phyloP scores from a whole-genome alignment of 1,140 invertebrate genomes.

The Hesperophylax magnus region DNA sequence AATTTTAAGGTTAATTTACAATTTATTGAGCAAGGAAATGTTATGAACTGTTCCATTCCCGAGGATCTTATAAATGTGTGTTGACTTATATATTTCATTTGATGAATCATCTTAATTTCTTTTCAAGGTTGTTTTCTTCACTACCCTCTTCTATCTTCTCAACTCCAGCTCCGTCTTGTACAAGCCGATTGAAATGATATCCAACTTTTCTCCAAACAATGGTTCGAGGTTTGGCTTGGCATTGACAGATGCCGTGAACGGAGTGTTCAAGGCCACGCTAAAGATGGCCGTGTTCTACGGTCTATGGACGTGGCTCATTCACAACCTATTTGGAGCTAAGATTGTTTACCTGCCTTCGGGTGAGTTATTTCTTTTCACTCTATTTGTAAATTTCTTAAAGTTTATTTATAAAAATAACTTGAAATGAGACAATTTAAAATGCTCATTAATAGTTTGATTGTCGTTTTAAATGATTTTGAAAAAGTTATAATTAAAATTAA shows the following conservation, averaged over 20 bases:
- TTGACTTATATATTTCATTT: too few relatives aligned
- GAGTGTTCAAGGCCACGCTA: conserved; percentile 94
- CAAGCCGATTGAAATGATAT: conserved; percentile 91
- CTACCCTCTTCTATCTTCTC: conserved; percentile 95
- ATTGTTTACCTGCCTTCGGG: conserved; percentile 95
- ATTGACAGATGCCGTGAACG: conserved; percentile 80
- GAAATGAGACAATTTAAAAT: too few relatives aligned
- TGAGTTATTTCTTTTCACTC: conserved; percentile 64
- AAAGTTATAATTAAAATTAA: too few relatives aligned
- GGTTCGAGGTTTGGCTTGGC: conserved; percentile 84
- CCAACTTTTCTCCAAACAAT: conserved; percentile 79
- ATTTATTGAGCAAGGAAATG: too few relatives aligned
- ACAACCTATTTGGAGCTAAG: conserved; percentile 94
- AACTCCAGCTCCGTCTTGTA: conserved; percentile 91
- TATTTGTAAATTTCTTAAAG: too few relatives aligned
- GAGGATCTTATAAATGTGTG: too few relatives aligned
- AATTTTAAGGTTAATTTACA: too few relatives aligned
- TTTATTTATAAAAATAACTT: too few relatives aligned
- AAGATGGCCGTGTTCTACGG: conserved; percentile 98
- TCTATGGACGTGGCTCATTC: conserved; percentile 97
- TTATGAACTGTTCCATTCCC: too few relatives aligned
- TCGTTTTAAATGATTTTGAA: too few relatives aligned
- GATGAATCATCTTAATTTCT: conserved; percentile 4
- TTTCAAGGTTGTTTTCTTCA: conserved; percentile 93
- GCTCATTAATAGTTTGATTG: too few relatives aligned